Evolutionary conservation across 2,113 vertebrate species (phyloP), one percentile per base, ranked within the genome.

Genomic region (Eulacestoma nigropectus): DNA sequence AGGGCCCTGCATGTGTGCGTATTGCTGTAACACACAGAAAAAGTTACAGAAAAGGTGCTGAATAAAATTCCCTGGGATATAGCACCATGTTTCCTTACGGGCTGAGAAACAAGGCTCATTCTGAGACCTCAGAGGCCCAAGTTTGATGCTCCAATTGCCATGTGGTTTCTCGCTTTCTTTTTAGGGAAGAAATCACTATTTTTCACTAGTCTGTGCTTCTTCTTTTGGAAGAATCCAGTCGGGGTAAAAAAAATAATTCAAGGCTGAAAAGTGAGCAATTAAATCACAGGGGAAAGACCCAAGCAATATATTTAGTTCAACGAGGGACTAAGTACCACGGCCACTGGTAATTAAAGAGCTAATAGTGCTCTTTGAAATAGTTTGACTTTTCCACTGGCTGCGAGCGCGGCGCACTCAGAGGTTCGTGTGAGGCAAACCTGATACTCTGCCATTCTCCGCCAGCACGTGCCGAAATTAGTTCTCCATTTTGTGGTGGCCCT

Each of bases 391-490:
- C 21, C 84, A 89, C 32, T 25, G 1, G 11, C 78, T 5, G 89
- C 4, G 46, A 23, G 82, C 20, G 29, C 42, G 10, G 84, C 44
- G 4, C 10, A 3, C 83, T 73, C 1, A 14, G 92, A 87, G 90
- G 79, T 29, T 87, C 0, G 50, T 79, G 42, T 49, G 74, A 93
- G 63, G 93, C 96, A 93, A 96, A 96, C 85, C 90, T 64, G 92
- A 95, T 96, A 90, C 93, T 84, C 95, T 90, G 94, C 95, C 97
- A 92, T 93, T 97, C 93, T 92, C 89, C 20, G 90, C 77, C 98
- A 89, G 97, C 98, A 98, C 98, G 99, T 98, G 99, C 98, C 98
- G 97, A 98, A 99, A 99, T 98, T 98, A 98, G 98, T 97, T 98
- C 98, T 99, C 98, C 97, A 98, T 98, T 99, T 98, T 98, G 97